Evolutionary conservation across 2,888 invertebrate genomes (phyloP).

Genomic region (Nymphalis urticae): DNA sequence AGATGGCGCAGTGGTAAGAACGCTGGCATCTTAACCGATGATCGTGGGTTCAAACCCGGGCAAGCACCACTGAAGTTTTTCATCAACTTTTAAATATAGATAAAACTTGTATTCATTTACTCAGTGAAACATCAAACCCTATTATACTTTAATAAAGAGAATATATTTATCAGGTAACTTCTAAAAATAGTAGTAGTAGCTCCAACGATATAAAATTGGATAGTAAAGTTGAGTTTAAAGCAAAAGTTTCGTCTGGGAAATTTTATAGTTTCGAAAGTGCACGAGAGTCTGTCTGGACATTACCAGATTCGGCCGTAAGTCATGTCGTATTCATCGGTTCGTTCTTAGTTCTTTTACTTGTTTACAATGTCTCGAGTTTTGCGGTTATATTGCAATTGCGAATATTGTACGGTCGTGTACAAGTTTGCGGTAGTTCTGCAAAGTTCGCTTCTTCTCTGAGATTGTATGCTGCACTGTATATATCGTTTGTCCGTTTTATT

Average conservation of each 20-base stretch:
- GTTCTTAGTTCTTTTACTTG: constrained; percentile 13
- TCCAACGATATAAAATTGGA: not conserved
- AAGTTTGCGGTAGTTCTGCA: constrained; percentile 6
- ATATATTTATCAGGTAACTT: not conserved
- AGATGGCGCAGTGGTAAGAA: no score
- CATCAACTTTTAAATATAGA: not conserved
- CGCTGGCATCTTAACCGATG: no score
- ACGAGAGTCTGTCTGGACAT: constrained; percentile 1
- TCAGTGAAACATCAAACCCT: not conserved
- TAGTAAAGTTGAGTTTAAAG: constrained; percentile 2
- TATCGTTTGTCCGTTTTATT: constrained; percentile 9
- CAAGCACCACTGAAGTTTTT: no score
- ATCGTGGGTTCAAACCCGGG: no score
- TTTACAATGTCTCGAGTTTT: constrained; percentile 21
- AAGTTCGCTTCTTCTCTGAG: constrained; percentile 8
- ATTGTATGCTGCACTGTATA: constrained; percentile 1
- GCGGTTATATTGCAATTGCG: constrained; percentile 8
- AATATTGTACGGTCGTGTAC: constrained; percentile 3
- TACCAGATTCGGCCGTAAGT: constrained; percentile 9
- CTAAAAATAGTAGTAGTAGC: not conserved
- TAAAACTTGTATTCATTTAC: not conserved
- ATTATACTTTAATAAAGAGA: not conserved
- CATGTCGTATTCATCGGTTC: constrained; percentile 11
- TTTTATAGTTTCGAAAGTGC: constrained; percentile 7
- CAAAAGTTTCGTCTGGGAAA: constrained; percentile 1